These are phyloP conservation scores for Campoletis raptor DNA, from an alignment of 2,888 invertebrate genomes.

Conservation along the genomic window DNA sequence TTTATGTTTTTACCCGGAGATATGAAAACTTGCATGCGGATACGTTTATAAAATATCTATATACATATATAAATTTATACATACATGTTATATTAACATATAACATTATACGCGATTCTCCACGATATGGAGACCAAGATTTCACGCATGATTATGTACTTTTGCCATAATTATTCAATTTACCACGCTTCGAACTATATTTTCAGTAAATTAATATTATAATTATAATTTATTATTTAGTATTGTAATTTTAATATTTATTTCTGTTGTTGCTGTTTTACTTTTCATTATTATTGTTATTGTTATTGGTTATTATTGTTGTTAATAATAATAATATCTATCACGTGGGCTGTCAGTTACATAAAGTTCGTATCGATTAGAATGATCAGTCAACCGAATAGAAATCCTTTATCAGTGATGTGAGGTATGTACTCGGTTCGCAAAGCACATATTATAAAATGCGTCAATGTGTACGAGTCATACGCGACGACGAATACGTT, in stretches of 20 bases:
- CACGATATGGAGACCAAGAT: conserved; percentile 20
- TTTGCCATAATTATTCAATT: conserved; percentile 54
- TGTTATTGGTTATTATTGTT: conserved; percentile 18
- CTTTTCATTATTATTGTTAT: not conserved
- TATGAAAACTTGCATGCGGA: conserved; percentile 34
- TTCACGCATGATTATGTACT: conserved; percentile 43
- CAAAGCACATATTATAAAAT: not conserved
- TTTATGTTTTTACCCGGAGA: conserved; percentile 49
- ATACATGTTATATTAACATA: conserved; percentile 32
- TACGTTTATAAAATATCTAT: not conserved
- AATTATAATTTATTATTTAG: not conserved
- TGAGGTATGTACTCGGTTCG: conserved; percentile 43
- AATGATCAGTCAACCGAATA: conserved; percentile 43
- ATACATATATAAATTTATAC: not conserved
- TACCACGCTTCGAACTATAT: conserved; percentile 16
- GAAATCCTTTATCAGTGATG: conserved; percentile 37
- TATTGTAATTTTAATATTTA: not conserved
- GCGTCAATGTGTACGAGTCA: conserved; percentile 1
- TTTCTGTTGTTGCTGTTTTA: not conserved
- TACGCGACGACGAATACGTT: not conserved
- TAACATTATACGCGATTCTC: conserved; percentile 43
- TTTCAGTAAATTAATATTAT: conserved; percentile 6
- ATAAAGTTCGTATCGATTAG: conserved; percentile 26
- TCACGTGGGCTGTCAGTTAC: conserved; percentile 13
- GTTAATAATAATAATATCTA: not conserved